Conservation (phyloP, 2,797 vertebrate species). For the Acanthopagrus latus region DNA sequence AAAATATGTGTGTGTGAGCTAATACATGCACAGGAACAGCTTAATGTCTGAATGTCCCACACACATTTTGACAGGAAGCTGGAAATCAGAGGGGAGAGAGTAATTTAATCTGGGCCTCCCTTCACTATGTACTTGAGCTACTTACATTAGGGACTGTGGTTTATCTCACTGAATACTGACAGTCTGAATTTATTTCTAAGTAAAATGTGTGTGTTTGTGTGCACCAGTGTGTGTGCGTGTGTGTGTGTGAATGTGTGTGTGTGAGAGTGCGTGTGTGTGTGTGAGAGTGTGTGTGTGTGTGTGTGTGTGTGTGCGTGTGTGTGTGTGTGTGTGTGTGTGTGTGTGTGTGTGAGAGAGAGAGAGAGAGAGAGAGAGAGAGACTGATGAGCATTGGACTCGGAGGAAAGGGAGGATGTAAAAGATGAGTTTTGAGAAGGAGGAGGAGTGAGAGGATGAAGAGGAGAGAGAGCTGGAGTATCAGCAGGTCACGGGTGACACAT, state of each 20-base stretch:
- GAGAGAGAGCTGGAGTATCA: slow-evolving; percentile 47
- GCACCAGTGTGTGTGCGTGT: neutral
- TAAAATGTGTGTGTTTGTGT: slow-evolving; percentile 52
- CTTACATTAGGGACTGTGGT: slow-evolving; percentile 57
- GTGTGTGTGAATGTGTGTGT: slow-evolving; percentile 5
- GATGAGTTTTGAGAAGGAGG: slow-evolving; percentile 43
- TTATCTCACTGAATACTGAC: slow-evolving; percentile 37
- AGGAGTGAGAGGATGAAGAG: slow-evolving; percentile 37
- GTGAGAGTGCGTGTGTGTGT: neutral
- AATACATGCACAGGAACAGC: slow-evolving; percentile 37
- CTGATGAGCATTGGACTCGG: slow-evolving; percentile 37
- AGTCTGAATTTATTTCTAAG: slow-evolving; percentile 41
- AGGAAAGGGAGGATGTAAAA: slow-evolving; percentile 39
- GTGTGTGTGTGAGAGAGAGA: neutral
- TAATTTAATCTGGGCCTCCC: slow-evolving; percentile 47
- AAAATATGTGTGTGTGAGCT: slow-evolving; percentile 27
- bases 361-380: slow-evolving; percentile 12
- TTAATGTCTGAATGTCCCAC: slow-evolving; percentile 34
- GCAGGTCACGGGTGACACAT: slow-evolving; percentile 71
- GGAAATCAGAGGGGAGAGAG: slow-evolving; percentile 37
- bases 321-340: slow-evolving; percentile 9
- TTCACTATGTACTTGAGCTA: slow-evolving; percentile 47
- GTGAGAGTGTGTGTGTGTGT: slow-evolving; percentile 3
- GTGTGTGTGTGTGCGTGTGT: slow-evolving; percentile 9
- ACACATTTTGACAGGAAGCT: slow-evolving; percentile 60